Base-by-base conservation (phyloP, 2,888 invertebrate species). In the Tiphia femorata region DNA sequence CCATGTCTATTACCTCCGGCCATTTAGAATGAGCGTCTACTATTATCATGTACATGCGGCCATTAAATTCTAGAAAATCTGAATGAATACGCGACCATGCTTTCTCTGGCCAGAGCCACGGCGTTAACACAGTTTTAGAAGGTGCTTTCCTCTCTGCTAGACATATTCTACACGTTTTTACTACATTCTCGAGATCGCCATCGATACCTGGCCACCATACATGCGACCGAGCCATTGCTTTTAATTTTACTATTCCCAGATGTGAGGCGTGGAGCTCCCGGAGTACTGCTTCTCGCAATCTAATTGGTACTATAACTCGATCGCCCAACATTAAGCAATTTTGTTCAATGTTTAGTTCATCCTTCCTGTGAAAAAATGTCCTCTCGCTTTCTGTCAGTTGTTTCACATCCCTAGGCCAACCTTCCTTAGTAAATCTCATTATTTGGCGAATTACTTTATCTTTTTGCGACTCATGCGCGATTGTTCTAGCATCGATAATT, bases 1-100 rank as follows among this genome's bases (percentile, higher is more conserved):
- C 27, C 12, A 58, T 60, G 40, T 61, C 51, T 3, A 64, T 57
- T 0, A 75, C 56, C 44, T 74, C 72, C 1, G 61, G 55, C 71
- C 68, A 75, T 29, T 74, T 71, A 0, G 60, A 61, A 21, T 61
- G 44, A 0, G 76, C 61, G 42, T 76, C 72, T 0, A 75, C 51
- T 1, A 76, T 16, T 2, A 77, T 33, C 4, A 76, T 33, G 41
- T 68, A 73, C 61, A 56, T 65, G 19, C 49, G 38, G 5, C 30
- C 65, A 46, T 25, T 62, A 25, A 57, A 57, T 37, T 59, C 67
- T 14, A 59, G 37, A 29, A 61, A 73, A 52, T 73, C 70, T 4
- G 57, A 54, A 49, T 73, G 74, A 1, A 70, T 56, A 2, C 70
- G 44, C 1, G 30, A 38, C 71, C 67, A 75, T 12, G 51, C 50